These are phyloP conservation scores for Apteryx owenii DNA, from an alignment of 2,113 vertebrate genomes.

Conservation along the genomic window DNA sequence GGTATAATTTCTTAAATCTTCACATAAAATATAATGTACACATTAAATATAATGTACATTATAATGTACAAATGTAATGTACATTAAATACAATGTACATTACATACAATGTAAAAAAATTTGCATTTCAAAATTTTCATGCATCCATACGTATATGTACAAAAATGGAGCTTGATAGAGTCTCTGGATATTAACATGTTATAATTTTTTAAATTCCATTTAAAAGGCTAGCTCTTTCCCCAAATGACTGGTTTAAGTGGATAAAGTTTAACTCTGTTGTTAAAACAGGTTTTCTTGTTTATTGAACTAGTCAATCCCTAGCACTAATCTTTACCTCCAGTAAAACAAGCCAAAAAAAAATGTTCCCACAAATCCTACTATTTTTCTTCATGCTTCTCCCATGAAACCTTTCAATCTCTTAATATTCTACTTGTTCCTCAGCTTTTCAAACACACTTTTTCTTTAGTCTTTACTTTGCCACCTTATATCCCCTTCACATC, in stretches of 20 bases:
- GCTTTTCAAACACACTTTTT: not conserved
- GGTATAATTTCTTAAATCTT: not conserved
- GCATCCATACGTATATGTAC: accelerated
- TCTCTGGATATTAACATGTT: not conserved
- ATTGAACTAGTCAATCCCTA: not conserved
- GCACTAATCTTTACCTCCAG: not conserved
- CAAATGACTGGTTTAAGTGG: not conserved
- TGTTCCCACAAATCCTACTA: not conserved
- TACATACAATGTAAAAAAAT: not conserved
- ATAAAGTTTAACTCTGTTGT: not conserved
- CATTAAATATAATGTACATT: too few species aligned
- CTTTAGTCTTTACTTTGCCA: not conserved
- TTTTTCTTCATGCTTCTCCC: not conserved
- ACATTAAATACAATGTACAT: too few species aligned
- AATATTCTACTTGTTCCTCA: not conserved
- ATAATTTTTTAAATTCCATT: not conserved
- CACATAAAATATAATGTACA: too few species aligned
- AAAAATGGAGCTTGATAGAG: not conserved
- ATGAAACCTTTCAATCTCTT: not conserved
- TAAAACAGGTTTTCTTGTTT: not conserved
- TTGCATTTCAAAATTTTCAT: not conserved
- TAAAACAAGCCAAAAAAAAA: not conserved
- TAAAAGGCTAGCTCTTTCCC: not conserved
- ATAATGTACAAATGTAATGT: too few species aligned
- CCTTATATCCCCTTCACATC: not conserved